Base-by-base conservation (phyloP, 2,113 vertebrate species). In the Psittacus erithacus region DNA sequence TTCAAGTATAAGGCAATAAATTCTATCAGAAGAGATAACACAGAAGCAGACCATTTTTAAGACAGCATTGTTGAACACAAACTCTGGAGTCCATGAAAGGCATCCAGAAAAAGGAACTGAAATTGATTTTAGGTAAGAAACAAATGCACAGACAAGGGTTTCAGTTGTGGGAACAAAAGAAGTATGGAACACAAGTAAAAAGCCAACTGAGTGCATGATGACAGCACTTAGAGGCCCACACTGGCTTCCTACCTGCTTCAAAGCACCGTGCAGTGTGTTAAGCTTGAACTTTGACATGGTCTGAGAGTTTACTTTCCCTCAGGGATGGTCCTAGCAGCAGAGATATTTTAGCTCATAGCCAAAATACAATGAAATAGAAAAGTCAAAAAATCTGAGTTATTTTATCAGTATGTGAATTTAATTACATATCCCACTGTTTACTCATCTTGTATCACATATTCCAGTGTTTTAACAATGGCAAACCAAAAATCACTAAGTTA, bases 211-310 rank as follows among this genome's bases (percentile, higher is more conserved):
- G 62, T 0, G 0, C 65, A 60, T 0, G 1, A 70, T 39, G 53
- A 77, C 69, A 78, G 84, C 63, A 43, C 41, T 85, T 47, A 11
- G 60, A 94, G 64, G 35, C 53, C 59, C 78, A 79, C 55, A 53
- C 11, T 1, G 2, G 71, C 90, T 71, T 68, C 67, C 89, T 39
- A 92, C 41, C 85, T 88, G 73, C 76, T 94, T 94, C 90, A 88
- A 94, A 93, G 85, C 65, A 53, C 11, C 2, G 2, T 1, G 3
- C 14, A 28, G 29, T 10, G 57, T 88, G 82, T 71, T 78, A 85
- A 77, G 76, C 71, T n/a, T 96, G 88, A 93, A 79, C 90, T 90
- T 59, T 93, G 82, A 90, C 46, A 78, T 29, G 76, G 92, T 67
- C 92, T 81, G 76, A 94, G 69, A 78, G 68, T 41, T 78, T 69